These are phyloP conservation scores for Nyctereutes procyonoides DNA, from an alignment of 2,113 vertebrate species.

Conservation along the genomic window DNA sequence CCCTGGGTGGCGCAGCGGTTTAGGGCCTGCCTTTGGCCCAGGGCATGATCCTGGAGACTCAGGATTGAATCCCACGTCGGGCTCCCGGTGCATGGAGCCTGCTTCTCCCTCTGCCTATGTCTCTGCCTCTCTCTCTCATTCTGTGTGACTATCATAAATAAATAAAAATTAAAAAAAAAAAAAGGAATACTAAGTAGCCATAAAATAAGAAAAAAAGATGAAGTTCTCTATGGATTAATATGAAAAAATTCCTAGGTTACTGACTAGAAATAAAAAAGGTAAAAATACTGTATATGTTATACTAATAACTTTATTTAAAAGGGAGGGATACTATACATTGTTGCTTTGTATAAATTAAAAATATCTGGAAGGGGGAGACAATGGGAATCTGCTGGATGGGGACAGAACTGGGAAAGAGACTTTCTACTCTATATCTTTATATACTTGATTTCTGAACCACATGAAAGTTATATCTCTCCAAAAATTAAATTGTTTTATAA, in stretches of 20 bases:
- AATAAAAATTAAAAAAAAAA: too few species aligned
- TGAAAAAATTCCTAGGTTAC: background rate
- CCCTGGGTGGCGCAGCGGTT: too few species aligned
- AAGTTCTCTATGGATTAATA: background rate
- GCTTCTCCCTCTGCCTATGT: too few species aligned
- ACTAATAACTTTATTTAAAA: background rate
- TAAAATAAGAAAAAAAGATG: constrained; percentile 19
- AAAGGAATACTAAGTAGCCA: background rate
- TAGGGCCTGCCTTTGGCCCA: too few species aligned
- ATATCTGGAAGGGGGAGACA: constrained; percentile 18
- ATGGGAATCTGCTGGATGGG: background rate
- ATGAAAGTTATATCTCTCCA: background rate
- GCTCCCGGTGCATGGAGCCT: too few species aligned
- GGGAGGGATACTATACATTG: background rate
- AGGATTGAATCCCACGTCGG: too few species aligned
- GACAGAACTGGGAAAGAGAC: background rate
- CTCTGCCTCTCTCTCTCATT: too few species aligned
- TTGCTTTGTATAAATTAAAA: constrained; percentile 35
- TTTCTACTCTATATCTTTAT: background rate
- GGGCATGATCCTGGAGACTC: too few species aligned
- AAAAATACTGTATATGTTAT: background rate
- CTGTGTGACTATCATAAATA: too few species aligned
- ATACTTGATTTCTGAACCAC: constrained; percentile 30
- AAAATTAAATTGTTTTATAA: constrained; percentile 36
- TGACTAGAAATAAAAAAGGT: constrained; percentile 4